phyloP scores from a whole-genome alignment of 2,113 vertebrate species.

The Acrocephalus arundinaceus region DNA sequence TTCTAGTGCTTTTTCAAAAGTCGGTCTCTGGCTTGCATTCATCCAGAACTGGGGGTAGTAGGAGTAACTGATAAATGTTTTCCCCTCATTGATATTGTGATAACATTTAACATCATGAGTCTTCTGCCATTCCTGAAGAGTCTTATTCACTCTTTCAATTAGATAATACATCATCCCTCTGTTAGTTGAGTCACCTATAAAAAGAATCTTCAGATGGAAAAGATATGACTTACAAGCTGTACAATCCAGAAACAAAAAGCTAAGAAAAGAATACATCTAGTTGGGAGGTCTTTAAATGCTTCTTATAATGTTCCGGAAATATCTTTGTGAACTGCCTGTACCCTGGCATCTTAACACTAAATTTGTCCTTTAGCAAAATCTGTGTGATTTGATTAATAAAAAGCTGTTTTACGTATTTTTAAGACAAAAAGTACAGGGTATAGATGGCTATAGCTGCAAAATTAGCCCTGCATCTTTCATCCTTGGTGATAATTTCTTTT shows the following conservation, averaged over 20 bases:
- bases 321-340: background rate
- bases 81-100: slow-evolving; percentile 83
- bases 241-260: background rate
- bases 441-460: background rate
- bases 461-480: background rate
- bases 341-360: background rate
- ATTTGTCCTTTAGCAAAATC: background rate
- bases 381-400: background rate
- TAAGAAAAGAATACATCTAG: background rate
- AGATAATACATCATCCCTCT: slow-evolving; percentile 98
- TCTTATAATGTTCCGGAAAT: background rate
- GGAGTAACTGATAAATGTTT: slow-evolving; percentile 86
- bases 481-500: background rate
- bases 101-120: slow-evolving; percentile 86
- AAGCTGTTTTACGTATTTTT: background rate
- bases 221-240: background rate
- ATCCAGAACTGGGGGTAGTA: slow-evolving; percentile 98
- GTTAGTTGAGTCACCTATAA: slow-evolving; percentile 96
- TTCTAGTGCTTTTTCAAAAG: slow-evolving; percentile 86
- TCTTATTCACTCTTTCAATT: slow-evolving; percentile 89
- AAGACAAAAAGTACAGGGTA: background rate
- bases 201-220: slow-evolving; percentile 82
- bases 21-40: slow-evolving; percentile 77
- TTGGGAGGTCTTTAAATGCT: background rate
- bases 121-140: slow-evolving; percentile 90